Percentiles rank a stretch among this genome's conserved stretches.
phyloP scores from a whole-genome alignment of 1,140 invertebrate genomes.

The Drosophila pandora region DNA sequence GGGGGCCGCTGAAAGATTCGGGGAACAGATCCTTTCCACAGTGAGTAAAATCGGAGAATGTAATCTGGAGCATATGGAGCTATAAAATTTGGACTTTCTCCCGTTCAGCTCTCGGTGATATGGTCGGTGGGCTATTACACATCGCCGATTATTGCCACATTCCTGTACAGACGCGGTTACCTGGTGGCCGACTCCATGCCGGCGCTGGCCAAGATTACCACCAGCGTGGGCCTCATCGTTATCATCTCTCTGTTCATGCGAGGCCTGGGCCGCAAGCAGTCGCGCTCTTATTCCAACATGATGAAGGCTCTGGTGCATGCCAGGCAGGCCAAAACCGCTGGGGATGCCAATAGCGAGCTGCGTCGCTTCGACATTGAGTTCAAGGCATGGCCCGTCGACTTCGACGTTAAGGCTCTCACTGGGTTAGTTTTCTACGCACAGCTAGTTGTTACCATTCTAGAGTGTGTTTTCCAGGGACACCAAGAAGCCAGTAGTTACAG shows the following conservation, averaged over 20 bases:
- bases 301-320: constrained; percentile 87
- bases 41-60: constrained; percentile 84
- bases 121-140: constrained; percentile 90
- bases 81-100: constrained; percentile 10
- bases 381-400: constrained; percentile 92
- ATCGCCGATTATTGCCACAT: constrained; percentile 90
- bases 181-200: constrained; percentile 86
- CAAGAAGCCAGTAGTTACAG: constrained; percentile 50
- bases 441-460: neutral
- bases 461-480: constrained; percentile 45
- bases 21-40: constrained; percentile 89
- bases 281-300: constrained; percentile 90
- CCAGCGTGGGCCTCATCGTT: constrained; percentile 87
- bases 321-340: constrained; percentile 84
- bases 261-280: constrained; percentile 89
- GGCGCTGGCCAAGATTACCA: constrained; percentile 86
- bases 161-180: constrained; percentile 89
- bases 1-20: constrained; percentile 87
- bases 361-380: constrained; percentile 95
- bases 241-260: constrained; percentile 87
- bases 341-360: constrained; percentile 86
- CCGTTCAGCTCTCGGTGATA: constrained; percentile 86
- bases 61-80: constrained; percentile 24
- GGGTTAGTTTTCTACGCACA: constrained; percentile 62
- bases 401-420: constrained; percentile 84